Conservation (phyloP, 2,797 vertebrate species). For the Sebastes kiyomatsui region DNA sequence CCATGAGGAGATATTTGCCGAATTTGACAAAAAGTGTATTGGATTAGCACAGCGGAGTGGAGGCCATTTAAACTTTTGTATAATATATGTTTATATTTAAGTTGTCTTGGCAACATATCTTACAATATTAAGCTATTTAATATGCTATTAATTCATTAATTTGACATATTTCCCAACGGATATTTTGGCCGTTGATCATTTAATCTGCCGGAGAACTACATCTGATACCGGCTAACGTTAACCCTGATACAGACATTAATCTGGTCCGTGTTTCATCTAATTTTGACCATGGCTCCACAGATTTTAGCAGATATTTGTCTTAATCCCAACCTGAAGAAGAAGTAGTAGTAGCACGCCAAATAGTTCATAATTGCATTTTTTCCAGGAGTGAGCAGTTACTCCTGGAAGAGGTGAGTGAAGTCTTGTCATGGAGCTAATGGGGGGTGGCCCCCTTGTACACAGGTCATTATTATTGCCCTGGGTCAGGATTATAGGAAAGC, state of each 20-base stretch:
- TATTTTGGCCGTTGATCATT: too few species aligned
- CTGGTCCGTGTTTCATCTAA: neutral
- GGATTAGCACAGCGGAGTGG: too few species aligned
- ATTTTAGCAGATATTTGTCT: neutral
- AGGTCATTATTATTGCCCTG: slow-evolving; percentile 79
- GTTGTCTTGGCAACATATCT: too few species aligned
- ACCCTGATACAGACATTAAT: neutral
- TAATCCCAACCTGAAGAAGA: neutral
- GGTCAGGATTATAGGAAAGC: slow-evolving; percentile 82
- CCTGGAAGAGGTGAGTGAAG: slow-evolving; percentile 17
- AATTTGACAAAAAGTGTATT: too few species aligned
- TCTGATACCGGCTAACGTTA: too few species aligned
- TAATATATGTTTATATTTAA: too few species aligned
- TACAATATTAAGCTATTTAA: too few species aligned
- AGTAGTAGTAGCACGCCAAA: slow-evolving; percentile 6
- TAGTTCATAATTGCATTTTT: slow-evolving; percentile 23
- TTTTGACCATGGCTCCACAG: neutral
- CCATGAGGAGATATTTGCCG: too few species aligned
- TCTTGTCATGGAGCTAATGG: slow-evolving; percentile 28
- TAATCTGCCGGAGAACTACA: too few species aligned
- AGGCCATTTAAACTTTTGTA: too few species aligned
- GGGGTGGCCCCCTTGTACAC: slow-evolving; percentile 21
- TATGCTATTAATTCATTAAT: too few species aligned
- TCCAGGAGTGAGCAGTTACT: neutral
- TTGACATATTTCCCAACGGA: too few species aligned